Evolutionary conservation across 2,113 vertebrate genomes (phyloP).

Genomic region (Crocuta crocuta): DNA sequence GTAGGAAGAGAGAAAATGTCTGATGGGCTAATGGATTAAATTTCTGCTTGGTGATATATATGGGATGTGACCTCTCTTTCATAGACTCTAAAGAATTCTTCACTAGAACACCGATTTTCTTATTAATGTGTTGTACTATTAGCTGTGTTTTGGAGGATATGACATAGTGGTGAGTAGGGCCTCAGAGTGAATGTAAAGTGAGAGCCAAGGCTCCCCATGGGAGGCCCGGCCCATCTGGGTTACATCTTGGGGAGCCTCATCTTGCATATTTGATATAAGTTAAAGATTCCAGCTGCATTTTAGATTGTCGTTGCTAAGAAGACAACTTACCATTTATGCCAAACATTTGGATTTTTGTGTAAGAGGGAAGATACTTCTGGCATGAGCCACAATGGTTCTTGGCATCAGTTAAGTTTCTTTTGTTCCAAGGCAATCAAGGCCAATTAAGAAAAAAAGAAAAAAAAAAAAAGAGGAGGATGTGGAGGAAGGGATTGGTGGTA

Average conservation of each 20-base stretch:
- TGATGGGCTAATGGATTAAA: neutral
- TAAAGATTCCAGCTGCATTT: neutral
- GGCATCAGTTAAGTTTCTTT: slow-evolving; percentile 41
- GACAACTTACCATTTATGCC: neutral
- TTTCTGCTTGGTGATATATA: neutral
- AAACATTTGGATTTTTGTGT: slow-evolving; percentile 43
- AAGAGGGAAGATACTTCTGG: neutral
- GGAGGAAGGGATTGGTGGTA: neutral
- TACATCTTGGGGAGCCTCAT: neutral
- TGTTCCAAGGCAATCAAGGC: slow-evolving; percentile 43
- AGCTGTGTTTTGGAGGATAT: neutral
- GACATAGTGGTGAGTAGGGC: neutral
- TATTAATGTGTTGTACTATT: neutral
- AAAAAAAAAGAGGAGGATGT: neutral
- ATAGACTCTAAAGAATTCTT: neutral
- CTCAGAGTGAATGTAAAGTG: neutral
- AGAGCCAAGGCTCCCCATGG: neutral
- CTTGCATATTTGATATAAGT: neutral
- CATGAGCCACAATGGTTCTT: neutral
- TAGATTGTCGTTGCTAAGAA: slow-evolving; percentile 15
- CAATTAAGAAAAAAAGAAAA: neutral
- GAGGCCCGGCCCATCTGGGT: neutral
- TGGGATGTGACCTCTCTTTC: neutral
- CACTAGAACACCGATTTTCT: neutral
- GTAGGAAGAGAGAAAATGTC: neutral